phyloP scores from a whole-genome alignment of 2,888 invertebrate genomes.

The Geophilus truncorum region DNA sequence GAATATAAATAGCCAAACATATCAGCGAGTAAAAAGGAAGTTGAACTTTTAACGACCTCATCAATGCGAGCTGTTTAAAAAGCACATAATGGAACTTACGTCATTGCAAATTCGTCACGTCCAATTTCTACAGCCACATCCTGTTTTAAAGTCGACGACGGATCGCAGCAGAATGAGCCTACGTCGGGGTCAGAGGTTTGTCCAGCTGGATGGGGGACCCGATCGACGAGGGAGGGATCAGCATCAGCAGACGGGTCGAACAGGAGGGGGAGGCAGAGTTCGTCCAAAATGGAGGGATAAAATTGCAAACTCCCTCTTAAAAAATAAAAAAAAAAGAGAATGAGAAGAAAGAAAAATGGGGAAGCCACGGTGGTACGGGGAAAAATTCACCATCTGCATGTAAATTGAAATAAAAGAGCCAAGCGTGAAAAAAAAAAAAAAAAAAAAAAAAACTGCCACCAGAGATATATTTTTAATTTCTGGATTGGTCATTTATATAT shows the following conservation, averaged over 20 bases:
- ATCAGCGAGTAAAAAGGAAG: not conserved
- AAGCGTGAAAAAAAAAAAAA: not conserved
- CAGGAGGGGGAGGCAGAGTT: not conserved
- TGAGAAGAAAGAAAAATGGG: not conserved
- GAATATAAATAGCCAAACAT: too few relatives aligned
- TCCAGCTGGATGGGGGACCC: not conserved
- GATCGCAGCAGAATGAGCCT: not conserved
- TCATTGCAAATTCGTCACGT: not conserved
- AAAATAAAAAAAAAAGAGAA: not conserved
- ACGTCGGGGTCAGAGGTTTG: not conserved
- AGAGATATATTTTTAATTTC: not conserved
- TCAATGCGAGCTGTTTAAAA: not conserved
- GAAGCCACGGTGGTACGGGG: not conserved
- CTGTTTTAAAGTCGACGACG: not conserved
- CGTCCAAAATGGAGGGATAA: constrained; percentile 29
- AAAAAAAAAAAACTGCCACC: not conserved
- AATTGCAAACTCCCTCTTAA: constrained; percentile 29
- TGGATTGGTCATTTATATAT: not conserved
- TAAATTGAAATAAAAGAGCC: not conserved
- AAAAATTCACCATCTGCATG: not conserved
- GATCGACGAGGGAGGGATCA: not conserved
- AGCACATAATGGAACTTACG: not conserved
- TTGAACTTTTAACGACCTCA: not conserved
- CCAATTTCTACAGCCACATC: not conserved
- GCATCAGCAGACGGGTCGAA: not conserved